Evolutionary conservation across 2,113 vertebrate genomes (phyloP), one percentile per base, ranked within the genome.

Genomic region (Oriolus oriolus): DNA sequence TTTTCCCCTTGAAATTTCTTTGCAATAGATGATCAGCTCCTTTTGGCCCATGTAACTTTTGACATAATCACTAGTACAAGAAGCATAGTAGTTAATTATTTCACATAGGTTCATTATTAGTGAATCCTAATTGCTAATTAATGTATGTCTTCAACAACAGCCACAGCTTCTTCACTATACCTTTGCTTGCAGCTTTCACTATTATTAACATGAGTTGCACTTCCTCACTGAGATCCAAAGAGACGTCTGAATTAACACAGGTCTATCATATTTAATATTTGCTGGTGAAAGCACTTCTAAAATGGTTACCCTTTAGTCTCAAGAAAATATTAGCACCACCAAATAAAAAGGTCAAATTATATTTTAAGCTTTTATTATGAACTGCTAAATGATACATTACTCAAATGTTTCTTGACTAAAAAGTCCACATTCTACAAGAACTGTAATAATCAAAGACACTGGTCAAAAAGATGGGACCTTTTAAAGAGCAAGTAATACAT

Each of bases 301-400:
- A 88, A 66, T 1, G 1, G 47, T 60, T 93, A 61, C 20, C 31
- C 12, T 84, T 90, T 56, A 69, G 23, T 68, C 73, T 85, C 20
- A 14, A 66, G 68, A 64, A 93, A 93, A 82, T 50, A 88, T 45
- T 88, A 89, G 28, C 45, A 76, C n/a, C 2, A 0, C 60, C 64
- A 69, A 92, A 92, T 74, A 52, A 80, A 96, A 92, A 90, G n/a
- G 64, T 74, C 94, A 90, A 85, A 85, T 73, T 16, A 53, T 27
- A 89, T 64, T 77, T 87, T 65, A 90, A 92, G 60, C 7, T n/a
- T 92, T 71, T 83, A 70, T 80, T 80, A 83, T 86, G n/a, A 84
- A 73, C 39, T 42, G 45, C 42, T 95, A 91, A 94, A 66, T 90
- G 70, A 83, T 47, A 77, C 54, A 73, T 87, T 87, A 82, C n/a